Conservation (phyloP, 1,140 invertebrate genomes). For the Drosophila ironensis region DNA sequence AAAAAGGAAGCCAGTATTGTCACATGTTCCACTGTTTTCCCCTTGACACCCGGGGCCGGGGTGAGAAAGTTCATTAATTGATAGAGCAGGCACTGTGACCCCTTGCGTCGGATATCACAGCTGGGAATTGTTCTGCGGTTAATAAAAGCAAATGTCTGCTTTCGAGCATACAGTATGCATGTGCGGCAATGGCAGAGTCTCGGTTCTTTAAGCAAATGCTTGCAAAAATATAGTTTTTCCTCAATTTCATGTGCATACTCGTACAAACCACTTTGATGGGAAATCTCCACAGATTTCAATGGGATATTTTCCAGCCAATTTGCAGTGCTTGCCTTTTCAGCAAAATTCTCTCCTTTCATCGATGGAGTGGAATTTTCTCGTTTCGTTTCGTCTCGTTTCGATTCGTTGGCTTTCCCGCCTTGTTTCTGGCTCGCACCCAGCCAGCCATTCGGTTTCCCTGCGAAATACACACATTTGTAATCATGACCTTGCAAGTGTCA, state of each 20-base stretch:
- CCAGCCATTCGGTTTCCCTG: background rate
- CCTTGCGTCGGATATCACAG: constrained; percentile 13
- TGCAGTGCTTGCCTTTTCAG: background rate
- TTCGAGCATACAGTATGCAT: constrained; percentile 22
- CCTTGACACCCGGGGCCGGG: background rate
- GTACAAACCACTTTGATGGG: no score
- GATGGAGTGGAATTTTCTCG: background rate
- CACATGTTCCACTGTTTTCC: constrained; percentile 33
- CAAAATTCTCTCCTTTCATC: background rate
- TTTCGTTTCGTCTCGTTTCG: background rate
- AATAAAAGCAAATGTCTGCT: constrained; percentile 20
- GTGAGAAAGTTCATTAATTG: constrained; percentile 64
- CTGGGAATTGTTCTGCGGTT: constrained; percentile 41
- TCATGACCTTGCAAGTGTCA: constrained; percentile 42
- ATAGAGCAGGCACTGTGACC: constrained; percentile 31
- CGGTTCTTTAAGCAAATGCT: no score
- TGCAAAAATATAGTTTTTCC: no score
- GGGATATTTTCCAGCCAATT: background rate
- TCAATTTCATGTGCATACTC: no score
- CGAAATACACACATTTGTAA: constrained; percentile 13
- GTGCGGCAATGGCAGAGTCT: no score
- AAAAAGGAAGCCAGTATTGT: constrained; percentile 57
- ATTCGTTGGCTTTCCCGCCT: constrained; percentile 1
- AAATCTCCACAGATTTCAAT: no score
- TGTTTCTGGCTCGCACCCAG: constrained; percentile 36